Conservation (phyloP, 2,113 vertebrate genomes). For the Hipposideros armiger region DNA sequence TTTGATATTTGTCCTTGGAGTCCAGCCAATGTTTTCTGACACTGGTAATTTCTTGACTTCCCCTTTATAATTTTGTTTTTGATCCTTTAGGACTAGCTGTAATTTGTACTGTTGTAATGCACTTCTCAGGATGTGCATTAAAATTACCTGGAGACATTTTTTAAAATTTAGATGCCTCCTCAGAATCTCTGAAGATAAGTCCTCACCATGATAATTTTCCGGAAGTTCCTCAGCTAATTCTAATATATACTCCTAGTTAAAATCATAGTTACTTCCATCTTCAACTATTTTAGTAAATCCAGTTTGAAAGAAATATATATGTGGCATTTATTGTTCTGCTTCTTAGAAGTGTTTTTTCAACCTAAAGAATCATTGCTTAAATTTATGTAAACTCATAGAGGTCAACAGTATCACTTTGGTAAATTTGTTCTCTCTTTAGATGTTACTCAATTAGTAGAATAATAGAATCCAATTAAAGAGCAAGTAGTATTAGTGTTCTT, state of each 20-base stretch:
- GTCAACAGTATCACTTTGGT: background rate
- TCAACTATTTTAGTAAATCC: background rate
- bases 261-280: background rate
- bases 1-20: background rate
- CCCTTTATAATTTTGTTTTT: conserved; percentile 23
- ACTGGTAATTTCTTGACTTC: background rate
- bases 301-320: background rate
- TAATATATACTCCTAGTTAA: background rate
- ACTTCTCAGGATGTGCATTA: background rate
- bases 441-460: background rate
- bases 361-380: background rate
- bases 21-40: background rate
- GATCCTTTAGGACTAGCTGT: background rate
- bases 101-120: background rate
- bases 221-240: conserved; percentile 15
- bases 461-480: conserved; percentile 4
- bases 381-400: background rate
- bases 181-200: background rate
- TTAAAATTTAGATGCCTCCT: background rate
- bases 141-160: background rate
- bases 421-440: conserved; percentile 33
- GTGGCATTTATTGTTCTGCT: background rate
- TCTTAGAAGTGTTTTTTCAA: background rate
- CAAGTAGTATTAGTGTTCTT: background rate
- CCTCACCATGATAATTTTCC: conserved; percentile 2